Evolutionary conservation across 1,140 invertebrate genomes (phyloP).

Genomic region (Ips nitidus): DNA sequence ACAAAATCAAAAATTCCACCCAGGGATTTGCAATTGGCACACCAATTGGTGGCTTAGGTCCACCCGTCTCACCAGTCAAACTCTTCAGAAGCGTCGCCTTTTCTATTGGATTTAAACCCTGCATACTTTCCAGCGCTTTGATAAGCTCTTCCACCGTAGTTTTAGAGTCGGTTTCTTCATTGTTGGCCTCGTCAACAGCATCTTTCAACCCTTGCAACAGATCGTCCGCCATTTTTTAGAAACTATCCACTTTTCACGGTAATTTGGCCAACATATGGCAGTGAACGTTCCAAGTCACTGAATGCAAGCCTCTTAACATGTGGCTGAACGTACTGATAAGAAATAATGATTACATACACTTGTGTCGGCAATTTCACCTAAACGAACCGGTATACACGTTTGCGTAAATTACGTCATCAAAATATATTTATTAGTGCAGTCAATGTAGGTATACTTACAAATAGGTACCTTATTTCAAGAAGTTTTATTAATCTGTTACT

Average conservation of each 20-base stretch:
- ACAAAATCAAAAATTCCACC: constrained; percentile 17
- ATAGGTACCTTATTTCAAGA: not conserved
- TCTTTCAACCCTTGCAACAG: constrained; percentile 22
- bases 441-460: not conserved
- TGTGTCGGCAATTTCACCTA: too few relatives aligned
- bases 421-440: not conserved
- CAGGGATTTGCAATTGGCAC: constrained; percentile 6
- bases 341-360: too few relatives aligned
- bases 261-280: constrained; percentile 2
- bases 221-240: constrained; percentile 24
- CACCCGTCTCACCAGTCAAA: not conserved
- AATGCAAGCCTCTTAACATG: not conserved
- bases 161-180: not conserved
- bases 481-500: not conserved
- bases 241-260: not conserved
- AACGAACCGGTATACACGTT: not conserved
- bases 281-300: constrained; percentile 5
- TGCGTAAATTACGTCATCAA: not conserved
- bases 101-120: constrained; percentile 3
- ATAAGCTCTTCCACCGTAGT: constrained; percentile 7
- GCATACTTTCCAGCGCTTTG: constrained; percentile 16
- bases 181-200: not conserved
- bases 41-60: constrained; percentile 1
- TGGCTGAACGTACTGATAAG: not conserved
- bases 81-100: constrained; percentile 15